Conservation (phyloP, 2,888 invertebrate genomes). For the Drymonia ruficornis region DNA sequence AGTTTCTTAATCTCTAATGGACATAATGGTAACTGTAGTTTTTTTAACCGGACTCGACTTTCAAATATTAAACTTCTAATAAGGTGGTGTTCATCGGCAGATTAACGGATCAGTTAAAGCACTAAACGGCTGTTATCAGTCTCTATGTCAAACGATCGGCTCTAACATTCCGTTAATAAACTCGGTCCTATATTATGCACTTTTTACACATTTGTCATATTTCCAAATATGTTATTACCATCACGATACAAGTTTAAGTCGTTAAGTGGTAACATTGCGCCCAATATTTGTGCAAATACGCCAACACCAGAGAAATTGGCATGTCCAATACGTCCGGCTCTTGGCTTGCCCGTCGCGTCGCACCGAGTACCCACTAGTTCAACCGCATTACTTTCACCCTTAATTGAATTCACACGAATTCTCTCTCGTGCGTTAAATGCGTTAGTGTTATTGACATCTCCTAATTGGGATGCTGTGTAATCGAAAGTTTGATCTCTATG, state of each 20-base stretch:
- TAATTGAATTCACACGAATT: constrained; percentile 36
- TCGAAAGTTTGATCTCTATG: constrained; percentile 9
- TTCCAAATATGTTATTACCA: too few relatives aligned
- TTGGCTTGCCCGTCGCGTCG: constrained; percentile 25
- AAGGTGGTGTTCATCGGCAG: too few relatives aligned
- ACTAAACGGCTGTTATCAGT: too few relatives aligned
- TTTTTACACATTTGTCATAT: too few relatives aligned
- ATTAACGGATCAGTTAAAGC: too few relatives aligned
- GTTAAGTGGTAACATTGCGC: background rate
- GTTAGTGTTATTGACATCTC: constrained; percentile 15
- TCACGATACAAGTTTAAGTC: background rate
- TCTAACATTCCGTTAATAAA: too few relatives aligned
- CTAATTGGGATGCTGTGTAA: constrained; percentile 21
- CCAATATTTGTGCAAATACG: background rate
- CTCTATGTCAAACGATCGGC: too few relatives aligned
- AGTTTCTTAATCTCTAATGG: too few relatives aligned
- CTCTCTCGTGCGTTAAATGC: constrained; percentile 12
- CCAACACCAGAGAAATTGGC: background rate
- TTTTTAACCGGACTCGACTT: too few relatives aligned
- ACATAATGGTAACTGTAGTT: too few relatives aligned
- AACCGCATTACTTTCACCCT: constrained; percentile 30
- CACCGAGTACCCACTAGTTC: constrained; percentile 20
- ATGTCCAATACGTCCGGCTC: constrained; percentile 9
- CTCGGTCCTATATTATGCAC: too few relatives aligned
- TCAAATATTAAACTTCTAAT: too few relatives aligned